Base-by-base conservation (phyloP, 2,888 invertebrate genomes). In the Archips crataeganus region DNA sequence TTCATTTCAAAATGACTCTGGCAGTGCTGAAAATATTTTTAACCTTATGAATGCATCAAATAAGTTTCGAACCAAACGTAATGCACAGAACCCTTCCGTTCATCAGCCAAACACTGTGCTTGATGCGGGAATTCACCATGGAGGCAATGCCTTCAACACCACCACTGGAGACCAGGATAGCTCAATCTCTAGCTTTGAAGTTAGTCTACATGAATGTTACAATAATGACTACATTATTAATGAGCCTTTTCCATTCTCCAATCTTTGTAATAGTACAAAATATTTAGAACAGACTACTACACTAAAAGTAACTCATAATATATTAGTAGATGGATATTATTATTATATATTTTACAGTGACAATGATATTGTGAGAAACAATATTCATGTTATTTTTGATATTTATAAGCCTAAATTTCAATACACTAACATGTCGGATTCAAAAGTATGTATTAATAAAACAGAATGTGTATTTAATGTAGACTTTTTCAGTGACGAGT, bases 281-380 rank as follows among this genome's bases (percentile, higher is more conserved):
- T 97, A 96, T 81, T 94, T 97, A 78, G 96, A 97, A 81, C 95
- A 95, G 73, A 96, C 96, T 6, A 95, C 96, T 39, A 96, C 96
- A 77, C 85, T 92, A 9, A 94, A 92, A 86, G 96, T 97, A 0
- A 95, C 95, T 73, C 97, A 98, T 81, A 96, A 97, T 78, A 96
- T 98, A 36, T 92, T 95, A 51, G 94, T 95, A 67, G 97, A 97
- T 85, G 98, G 98, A 8, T 98, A 98, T 90, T 98, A 98, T 87
- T 98, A 98, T 90, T 98, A 98, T 82, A 97, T 98, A 79, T 98
- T 98, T 90, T 98, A 98, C 84, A 98, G 97, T 81, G 97, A 98
- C 86, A 98, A 98, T 90, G 98, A 97, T 86, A 93, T 96, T 79
- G 96, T 97, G 10, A 95, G 95, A 64, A 98, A 98, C 89, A 96